Evolutionary conservation across 2,113 vertebrate genomes (phyloP).

Genomic region (Trichechus manatus): DNA sequence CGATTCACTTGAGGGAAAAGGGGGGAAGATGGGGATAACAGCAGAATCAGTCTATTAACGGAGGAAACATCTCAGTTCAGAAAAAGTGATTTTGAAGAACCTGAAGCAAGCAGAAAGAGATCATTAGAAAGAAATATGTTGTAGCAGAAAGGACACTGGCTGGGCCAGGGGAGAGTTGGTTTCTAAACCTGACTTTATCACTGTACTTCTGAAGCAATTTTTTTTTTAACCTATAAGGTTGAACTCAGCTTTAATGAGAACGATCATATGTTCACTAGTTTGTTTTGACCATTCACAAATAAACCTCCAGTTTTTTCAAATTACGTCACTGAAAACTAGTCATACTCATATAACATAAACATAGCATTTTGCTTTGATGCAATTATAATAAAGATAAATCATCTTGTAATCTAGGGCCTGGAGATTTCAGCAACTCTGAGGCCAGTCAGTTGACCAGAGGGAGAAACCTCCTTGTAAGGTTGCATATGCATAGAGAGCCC

Average conservation of each 20-base stretch:
- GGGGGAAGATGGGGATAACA: neutral
- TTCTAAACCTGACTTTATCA: slow-evolving; percentile 31
- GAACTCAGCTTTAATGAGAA: neutral
- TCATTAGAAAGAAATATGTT: neutral
- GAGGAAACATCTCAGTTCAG: slow-evolving; percentile 25
- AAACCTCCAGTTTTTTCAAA: neutral
- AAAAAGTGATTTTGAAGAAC: slow-evolving; percentile 33
- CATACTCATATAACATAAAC: neutral
- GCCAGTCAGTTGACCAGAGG: slow-evolving; percentile 25
- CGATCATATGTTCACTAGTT: neutral
- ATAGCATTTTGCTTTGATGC: neutral
- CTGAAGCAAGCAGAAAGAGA: neutral
- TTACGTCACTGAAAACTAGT: neutral
- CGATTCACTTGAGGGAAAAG: neutral
- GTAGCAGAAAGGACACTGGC: neutral
- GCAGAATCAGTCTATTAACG: neutral
- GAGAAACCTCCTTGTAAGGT: neutral
- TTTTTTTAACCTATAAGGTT: neutral
- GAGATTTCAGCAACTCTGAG: neutral
- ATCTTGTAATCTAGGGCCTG: neutral
- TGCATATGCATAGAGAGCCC: neutral
- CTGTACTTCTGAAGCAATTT: neutral
- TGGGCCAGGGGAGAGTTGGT: neutral
- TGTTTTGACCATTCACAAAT: slow-evolving; percentile 1
- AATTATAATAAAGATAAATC: neutral